Percentiles rank a stretch among this genome's conserved stretches.
Conservation (phyloP, 2,797 vertebrate genomes). For the Eulemur coronatus region DNA sequence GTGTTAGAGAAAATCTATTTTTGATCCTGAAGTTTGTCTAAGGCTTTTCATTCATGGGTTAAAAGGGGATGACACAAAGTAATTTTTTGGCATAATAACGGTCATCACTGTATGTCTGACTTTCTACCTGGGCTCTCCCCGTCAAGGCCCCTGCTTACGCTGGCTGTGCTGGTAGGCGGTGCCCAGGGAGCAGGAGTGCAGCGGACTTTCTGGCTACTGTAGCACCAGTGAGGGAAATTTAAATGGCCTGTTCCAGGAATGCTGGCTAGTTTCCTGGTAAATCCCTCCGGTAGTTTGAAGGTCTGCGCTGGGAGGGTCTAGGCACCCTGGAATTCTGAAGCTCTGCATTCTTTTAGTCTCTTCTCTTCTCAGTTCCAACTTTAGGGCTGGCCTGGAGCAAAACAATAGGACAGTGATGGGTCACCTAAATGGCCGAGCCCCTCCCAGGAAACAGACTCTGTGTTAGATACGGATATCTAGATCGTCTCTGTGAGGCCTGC, state of each 20-base stretch:
- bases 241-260: background rate
- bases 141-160: background rate
- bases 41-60: background rate
- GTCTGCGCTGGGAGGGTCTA: background rate
- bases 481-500: accelerated
- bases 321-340: background rate
- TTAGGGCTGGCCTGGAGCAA: background rate
- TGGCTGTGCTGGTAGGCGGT: background rate
- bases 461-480: accelerated
- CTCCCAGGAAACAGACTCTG: background rate
- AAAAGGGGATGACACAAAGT: background rate
- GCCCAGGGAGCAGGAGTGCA: background rate
- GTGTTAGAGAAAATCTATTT: too few species aligned
- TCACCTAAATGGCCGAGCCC: accelerated
- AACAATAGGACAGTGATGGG: background rate
- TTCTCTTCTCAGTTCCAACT: background rate
- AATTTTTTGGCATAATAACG: background rate
- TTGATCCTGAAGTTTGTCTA: background rate
- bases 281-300: background rate
- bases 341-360: background rate
- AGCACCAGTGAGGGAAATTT: background rate
- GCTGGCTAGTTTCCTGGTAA: background rate
- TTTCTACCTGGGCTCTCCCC: too few species aligned
- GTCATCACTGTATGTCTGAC: background rate
- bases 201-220: background rate